Evolutionary conservation across 2,113 vertebrate species (phyloP), one percentile per base, ranked within the genome.

Genomic region (Eurystomus gularis): DNA sequence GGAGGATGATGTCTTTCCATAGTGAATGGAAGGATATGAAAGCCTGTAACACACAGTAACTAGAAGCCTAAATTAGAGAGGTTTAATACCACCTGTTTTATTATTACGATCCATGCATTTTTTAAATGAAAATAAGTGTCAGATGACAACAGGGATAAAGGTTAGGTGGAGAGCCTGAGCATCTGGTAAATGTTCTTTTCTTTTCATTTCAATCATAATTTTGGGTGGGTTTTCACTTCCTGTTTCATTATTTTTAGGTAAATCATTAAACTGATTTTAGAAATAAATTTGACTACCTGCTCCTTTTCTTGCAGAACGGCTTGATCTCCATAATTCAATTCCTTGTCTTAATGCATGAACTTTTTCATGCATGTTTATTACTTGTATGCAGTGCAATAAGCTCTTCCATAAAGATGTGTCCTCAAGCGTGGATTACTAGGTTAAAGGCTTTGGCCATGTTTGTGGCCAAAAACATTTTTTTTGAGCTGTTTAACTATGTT

Each of bases 31-130:
- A 92, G 64, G 58, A 90, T 46, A 46, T 81, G 51, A 86, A 46
- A 78, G 51, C 42, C 65, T 87, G 1, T 28, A 75, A 51, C 42
- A 48, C 4, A 5, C 35, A 72, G 75, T 81, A 91, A 71, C 49
- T 84, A 81, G 77, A 86, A 90, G n/a, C 26, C 66, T 88, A 65
- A 95, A 92, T 76, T 90, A 86, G 61, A 61, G 62, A 75, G 48
- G 18, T 95, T 89, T 89, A 93, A 87, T 94, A 37, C 33, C 77
- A 84, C 73, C 29, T 91, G 52, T 87, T 96, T 95, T 85, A 84
- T 71, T 92, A 54, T 87, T 95, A 40, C 86, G 81, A 95, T 94
- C 73, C 26, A 88, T 37, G 10, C 69, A 33, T 46, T 85, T 97
- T 84, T 88, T 44, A 79, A 93, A 80, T 61, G 61, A 90, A 80